phyloP scores from a whole-genome alignment of 2,113 vertebrate genomes.

The Sander lucioperca region DNA sequence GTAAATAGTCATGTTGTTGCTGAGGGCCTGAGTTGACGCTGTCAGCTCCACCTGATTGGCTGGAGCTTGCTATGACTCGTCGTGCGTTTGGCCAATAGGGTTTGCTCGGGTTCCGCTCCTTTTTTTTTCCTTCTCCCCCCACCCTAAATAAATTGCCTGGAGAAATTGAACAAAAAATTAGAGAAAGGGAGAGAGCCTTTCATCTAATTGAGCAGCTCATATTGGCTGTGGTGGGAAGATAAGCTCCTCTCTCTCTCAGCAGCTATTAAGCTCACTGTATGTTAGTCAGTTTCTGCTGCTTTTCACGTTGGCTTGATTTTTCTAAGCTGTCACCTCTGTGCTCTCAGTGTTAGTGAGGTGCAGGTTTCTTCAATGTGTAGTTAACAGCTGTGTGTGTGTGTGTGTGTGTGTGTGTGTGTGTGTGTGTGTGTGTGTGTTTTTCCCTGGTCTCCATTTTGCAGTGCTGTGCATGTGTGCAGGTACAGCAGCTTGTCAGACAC shows the following conservation, averaged over 20 bases:
- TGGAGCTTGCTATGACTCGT: constrained; percentile 69
- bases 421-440: not conserved
- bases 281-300: constrained; percentile 65
- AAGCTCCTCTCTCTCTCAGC: constrained; percentile 79
- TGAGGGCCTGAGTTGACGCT: constrained; percentile 78
- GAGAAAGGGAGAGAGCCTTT: constrained; percentile 77
- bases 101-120: constrained; percentile 44
- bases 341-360: constrained; percentile 12
- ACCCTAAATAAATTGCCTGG: constrained; percentile 82
- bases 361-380: constrained; percentile 30
- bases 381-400: constrained; percentile 6
- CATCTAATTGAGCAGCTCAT: constrained; percentile 82
- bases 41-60: constrained; percentile 73
- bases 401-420: constrained; percentile 23
- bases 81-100: constrained; percentile 69
- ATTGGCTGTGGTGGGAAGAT: constrained; percentile 83
- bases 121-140: constrained; percentile 38
- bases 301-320: constrained; percentile 34
- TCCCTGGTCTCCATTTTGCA: too few relatives aligned
- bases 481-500: too few relatives aligned
- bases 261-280: constrained; percentile 75
- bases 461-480: too few relatives aligned
- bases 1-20: constrained; percentile 83
- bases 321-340: constrained; percentile 44
- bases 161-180: constrained; percentile 82